Base-by-base conservation (phyloP, 2,113 vertebrate species). In the Bathybates hornii region DNA sequence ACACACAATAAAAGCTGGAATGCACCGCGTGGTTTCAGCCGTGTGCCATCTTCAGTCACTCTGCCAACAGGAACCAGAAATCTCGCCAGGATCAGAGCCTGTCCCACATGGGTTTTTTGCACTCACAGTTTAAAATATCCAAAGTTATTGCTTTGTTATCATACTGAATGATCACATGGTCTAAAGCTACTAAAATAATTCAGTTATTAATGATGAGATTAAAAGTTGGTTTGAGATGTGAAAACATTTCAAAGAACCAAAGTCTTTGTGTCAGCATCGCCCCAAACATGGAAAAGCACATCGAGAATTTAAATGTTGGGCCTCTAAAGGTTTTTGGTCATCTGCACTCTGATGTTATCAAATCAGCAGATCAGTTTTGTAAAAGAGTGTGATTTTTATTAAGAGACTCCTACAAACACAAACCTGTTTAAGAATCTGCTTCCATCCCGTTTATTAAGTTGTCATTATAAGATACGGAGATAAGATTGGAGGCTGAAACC, bases 221-320 rank as follows among this genome's bases (percentile, higher is more conserved):
- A 43, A 71, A 71, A 16, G 36, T 41, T 71, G 0, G 0, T 71
- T 71, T 71, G 36, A 32, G 14, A 29, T 59, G 13, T 14, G 12
- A 41, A 41, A 68, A 68, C 17, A 68, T 68, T 68, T 68, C 34
- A 68, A 68, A 68, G 63, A 68, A 0, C 63, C 63, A 41, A 43
- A 71, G 7, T 71, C 12, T 43, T 14, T 71, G 34, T 41, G n/a
- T 71, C 36, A 24, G n/a, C 38, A 71, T 71, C 5, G 3, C n/a
- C 7, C n/a, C n/a, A 36, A 63, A 41, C 63, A 41, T 9, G 19
- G 63, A 68, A 13, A 21, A 41, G 63, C 63, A 68, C 34, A 36
- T 0, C 2, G 0, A n/a, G 10, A 38, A 68, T 68, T 38, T 68
- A 68, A 68, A 13, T 38, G 10, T 13, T 38, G 19, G 24, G 24